Conservation (phyloP, 2,797 vertebrate species). For the Podarcis siculus region DNA sequence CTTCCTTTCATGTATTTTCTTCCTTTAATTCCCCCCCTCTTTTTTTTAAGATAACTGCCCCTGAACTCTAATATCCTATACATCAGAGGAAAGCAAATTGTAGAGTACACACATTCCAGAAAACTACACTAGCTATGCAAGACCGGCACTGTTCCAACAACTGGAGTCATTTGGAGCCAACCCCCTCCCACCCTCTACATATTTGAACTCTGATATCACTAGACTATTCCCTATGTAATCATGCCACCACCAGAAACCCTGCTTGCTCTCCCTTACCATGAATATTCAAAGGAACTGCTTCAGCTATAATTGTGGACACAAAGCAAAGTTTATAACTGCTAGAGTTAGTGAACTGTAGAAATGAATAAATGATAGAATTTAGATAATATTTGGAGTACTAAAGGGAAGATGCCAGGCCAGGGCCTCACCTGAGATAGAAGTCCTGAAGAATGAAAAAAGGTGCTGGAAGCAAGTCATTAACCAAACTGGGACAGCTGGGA, state of each 20-base stretch:
- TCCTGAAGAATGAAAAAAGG: too few relatives aligned
- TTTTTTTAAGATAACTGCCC: background rate
- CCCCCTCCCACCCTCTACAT: constrained; percentile 26
- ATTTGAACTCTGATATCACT: constrained; percentile 55
- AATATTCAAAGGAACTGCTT: constrained; percentile 26
- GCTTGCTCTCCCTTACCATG: constrained; percentile 33
- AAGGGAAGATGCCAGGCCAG: too few relatives aligned
- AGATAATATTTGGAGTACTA: too few relatives aligned
- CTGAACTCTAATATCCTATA: background rate
- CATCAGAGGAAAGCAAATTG: constrained; percentile 27
- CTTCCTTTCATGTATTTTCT: background rate
- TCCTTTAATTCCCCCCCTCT: background rate
- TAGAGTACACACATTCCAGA: constrained; percentile 9
- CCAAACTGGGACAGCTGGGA: too few relatives aligned
- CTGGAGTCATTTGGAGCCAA: constrained; percentile 46
- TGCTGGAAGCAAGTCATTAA: too few relatives aligned
- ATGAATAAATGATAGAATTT: too few relatives aligned
- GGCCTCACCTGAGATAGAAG: too few relatives aligned
- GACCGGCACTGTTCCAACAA: constrained; percentile 41
- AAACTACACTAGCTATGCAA: constrained; percentile 27
- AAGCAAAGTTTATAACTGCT: constrained; percentile 15
- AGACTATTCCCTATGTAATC: constrained; percentile 60
- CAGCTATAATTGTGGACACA: constrained; percentile 14
- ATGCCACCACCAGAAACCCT: constrained; percentile 45
- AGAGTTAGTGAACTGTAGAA: background rate